Evolutionary conservation across 2,797 vertebrate genomes (phyloP).

Genomic region (Heliangelus exortis): DNA sequence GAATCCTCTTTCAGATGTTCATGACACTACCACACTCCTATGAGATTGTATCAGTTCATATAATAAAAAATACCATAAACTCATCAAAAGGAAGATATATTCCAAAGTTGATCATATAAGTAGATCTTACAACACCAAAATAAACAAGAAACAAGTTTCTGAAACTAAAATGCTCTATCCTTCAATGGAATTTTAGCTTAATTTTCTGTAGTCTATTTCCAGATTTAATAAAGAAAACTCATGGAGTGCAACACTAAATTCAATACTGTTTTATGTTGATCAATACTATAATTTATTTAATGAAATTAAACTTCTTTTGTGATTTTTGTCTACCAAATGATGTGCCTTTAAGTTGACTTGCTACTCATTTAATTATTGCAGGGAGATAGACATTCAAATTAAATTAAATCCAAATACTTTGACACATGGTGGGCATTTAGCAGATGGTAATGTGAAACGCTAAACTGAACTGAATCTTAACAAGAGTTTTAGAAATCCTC

Average conservation of each 20-base stretch:
- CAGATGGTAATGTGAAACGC: constrained; percentile 46
- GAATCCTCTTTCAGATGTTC: not conserved
- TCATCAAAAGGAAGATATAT: not conserved
- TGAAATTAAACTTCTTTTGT: constrained; percentile 24
- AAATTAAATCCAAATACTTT: constrained; percentile 51
- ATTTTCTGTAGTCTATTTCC: not conserved
- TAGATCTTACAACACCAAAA: too few relatives aligned
- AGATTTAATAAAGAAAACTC: not conserved
- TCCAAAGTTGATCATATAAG: too few relatives aligned
- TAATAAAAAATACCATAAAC: not conserved
- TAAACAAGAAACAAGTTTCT: too few relatives aligned
- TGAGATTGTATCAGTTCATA: not conserved
- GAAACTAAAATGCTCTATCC: not conserved
- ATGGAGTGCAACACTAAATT: not conserved
- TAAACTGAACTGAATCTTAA: constrained; percentile 55
- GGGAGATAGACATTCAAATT: constrained; percentile 26
- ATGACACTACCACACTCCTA: not conserved
- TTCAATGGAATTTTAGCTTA: constrained; percentile 12
- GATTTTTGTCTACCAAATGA: constrained; percentile 26
- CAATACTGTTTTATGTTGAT: constrained; percentile 1
- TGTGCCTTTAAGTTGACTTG: constrained; percentile 38
- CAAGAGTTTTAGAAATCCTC: constrained; percentile 18
- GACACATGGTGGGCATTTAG: constrained; percentile 40
- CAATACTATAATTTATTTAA: constrained; percentile 45
- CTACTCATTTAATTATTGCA: constrained; percentile 48